Evolutionary conservation across 2,888 invertebrate genomes (phyloP).

Genomic region (Leptopilina drosophilae): DNA sequence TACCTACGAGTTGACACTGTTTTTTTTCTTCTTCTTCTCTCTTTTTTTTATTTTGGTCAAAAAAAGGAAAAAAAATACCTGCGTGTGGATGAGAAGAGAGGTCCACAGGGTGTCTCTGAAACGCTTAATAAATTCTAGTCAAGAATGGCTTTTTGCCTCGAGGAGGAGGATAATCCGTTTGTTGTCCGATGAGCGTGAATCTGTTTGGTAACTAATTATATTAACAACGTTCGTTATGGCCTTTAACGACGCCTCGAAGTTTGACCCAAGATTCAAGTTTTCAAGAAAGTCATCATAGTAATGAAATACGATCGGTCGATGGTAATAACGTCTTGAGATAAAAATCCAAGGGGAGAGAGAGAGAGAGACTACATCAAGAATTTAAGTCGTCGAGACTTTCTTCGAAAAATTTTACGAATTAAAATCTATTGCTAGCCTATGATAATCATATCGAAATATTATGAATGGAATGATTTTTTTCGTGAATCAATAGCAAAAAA

Average conservation of each 20-base stretch:
- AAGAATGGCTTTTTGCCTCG: constrained; percentile 27
- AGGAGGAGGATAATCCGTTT: constrained; percentile 33
- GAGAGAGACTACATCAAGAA: constrained; percentile 33
- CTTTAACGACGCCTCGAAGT: constrained; percentile 40
- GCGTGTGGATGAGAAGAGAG: constrained; percentile 16
- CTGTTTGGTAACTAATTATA: constrained; percentile 41
- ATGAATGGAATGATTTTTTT: constrained; percentile 23
- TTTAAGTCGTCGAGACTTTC: constrained; percentile 40
- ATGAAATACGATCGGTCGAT: constrained; percentile 31
- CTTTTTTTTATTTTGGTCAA: too few species aligned
- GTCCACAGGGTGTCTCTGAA: constrained; percentile 36
- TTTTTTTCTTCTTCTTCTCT: neutral
- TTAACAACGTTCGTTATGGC: constrained; percentile 36
- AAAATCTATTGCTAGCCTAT: constrained; percentile 5
- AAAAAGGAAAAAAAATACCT: constrained; percentile 8
- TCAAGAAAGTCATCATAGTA: constrained; percentile 40
- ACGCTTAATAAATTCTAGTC: constrained; percentile 24
- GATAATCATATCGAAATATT: constrained; percentile 13
- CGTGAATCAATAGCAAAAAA: too few species aligned
- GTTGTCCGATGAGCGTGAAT: constrained; percentile 38
- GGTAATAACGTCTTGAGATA: constrained; percentile 34
- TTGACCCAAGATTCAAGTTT: constrained; percentile 39
- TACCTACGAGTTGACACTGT: constrained; percentile 40
- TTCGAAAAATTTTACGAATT: constrained; percentile 29
- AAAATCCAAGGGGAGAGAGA: neutral